A percentile compares a stretch with the other conserved stretches of the same genome.
phyloP scores from a whole-genome alignment of 2,888 invertebrate species.

The Girardia tigrina region DNA sequence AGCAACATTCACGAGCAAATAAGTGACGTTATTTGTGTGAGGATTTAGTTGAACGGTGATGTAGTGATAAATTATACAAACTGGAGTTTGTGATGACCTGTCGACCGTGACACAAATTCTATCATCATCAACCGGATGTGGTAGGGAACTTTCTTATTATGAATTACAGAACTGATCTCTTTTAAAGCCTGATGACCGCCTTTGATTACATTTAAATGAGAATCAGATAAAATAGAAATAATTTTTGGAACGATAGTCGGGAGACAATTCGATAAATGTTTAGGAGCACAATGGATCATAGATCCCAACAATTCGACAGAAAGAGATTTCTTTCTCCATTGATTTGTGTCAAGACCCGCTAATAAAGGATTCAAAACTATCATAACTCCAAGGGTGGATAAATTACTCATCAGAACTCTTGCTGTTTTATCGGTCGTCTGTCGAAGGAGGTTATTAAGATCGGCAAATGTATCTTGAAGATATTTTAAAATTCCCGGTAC shows the following conservation, averaged over 20 bases:
- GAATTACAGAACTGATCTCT: slow-evolving; percentile 89
- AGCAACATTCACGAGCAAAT: too few relatives aligned
- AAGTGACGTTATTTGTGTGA: too few relatives aligned
- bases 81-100: too few relatives aligned
- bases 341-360: slow-evolving; percentile 84
- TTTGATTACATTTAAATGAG: slow-evolving; percentile 86
- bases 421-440: slow-evolving; percentile 88
- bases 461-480: too few relatives aligned
- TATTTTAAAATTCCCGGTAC: too few relatives aligned
- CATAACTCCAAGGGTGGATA: slow-evolving; percentile 92
- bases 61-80: too few relatives aligned
- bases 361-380: slow-evolving; percentile 81
- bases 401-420: slow-evolving; percentile 73
- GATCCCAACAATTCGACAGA: slow-evolving; percentile 87
- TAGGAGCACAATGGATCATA: slow-evolving; percentile 97
- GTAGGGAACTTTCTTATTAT: slow-evolving; percentile 96
- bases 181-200: slow-evolving; percentile 86
- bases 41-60: too few relatives aligned
- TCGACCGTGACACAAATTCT: too few relatives aligned
- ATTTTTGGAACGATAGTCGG: slow-evolving; percentile 94
- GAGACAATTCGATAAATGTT: slow-evolving; percentile 87
- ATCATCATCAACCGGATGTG: too few relatives aligned
- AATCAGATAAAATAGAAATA: slow-evolving; percentile 87
- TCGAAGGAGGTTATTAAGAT: too few relatives aligned
- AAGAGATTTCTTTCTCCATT: slow-evolving; percentile 69